Evolutionary conservation across 2,113 vertebrate genomes (phyloP).

Genomic region (Ursus arctos): DNA sequence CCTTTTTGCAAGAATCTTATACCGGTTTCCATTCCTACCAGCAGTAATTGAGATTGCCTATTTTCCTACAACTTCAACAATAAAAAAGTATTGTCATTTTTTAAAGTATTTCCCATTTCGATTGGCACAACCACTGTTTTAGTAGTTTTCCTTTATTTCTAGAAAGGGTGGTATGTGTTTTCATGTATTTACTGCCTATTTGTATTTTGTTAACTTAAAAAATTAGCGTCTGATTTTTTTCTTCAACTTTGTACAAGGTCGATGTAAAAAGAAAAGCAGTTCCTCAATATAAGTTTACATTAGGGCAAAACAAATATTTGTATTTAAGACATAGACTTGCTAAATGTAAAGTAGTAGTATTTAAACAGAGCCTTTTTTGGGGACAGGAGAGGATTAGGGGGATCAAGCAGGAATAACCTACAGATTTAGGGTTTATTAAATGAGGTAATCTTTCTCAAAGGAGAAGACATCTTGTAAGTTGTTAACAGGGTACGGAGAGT

Average conservation of each 20-base stretch:
- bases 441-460: neutral
- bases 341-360: neutral
- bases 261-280: neutral
- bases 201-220: constrained; percentile 2
- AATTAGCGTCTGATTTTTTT: neutral
- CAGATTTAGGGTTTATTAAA: constrained; percentile 29
- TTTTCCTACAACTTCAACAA: neutral
- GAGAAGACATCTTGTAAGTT: neutral
- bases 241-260: neutral
- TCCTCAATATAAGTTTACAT: neutral
- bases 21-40: neutral
- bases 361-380: neutral
- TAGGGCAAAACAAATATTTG: neutral
- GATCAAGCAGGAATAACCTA: neutral
- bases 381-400: neutral
- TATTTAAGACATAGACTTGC: neutral
- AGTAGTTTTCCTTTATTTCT: constrained; percentile 29
- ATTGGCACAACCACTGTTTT: neutral
- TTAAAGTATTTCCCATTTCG: neutral
- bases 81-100: neutral
- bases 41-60: neutral
- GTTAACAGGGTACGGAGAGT: neutral
- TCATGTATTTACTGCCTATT: neutral
- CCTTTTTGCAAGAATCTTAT: neutral
- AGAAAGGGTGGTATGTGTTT: neutral